Percentiles rank a stretch among this genome's conserved stretches.
These are phyloP conservation scores for Neogale vison DNA, from an alignment of 2,113 vertebrate genomes.

Conservation along the genomic window DNA sequence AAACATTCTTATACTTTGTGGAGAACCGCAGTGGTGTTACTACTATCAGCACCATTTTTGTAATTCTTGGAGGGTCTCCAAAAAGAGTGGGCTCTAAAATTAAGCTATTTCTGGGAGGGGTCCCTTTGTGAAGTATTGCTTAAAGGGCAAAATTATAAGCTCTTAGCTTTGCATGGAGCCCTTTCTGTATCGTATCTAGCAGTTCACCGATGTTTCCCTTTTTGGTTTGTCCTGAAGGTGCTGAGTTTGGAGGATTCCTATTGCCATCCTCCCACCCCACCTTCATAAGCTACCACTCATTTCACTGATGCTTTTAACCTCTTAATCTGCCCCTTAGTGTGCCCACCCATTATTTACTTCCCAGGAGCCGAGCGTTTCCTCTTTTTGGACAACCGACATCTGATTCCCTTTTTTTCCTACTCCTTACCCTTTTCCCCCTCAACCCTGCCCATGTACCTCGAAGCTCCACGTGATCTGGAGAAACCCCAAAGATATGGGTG, in stretches of 20 bases:
- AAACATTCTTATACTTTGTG: conserved; percentile 16
- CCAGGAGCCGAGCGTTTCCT: not conserved
- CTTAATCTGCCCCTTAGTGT: not conserved
- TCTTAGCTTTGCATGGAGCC: not conserved
- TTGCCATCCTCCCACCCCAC: not conserved
- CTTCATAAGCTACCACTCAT: not conserved
- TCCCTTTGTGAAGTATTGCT: not conserved
- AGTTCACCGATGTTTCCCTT: not conserved
- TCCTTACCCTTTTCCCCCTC: not conserved
- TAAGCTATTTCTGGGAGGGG: not conserved
- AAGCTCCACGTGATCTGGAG: not conserved
- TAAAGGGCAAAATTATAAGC: not conserved
- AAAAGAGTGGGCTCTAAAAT: not conserved
- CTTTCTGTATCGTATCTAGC: not conserved
- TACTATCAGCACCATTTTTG: not conserved
- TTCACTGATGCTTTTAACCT: not conserved
- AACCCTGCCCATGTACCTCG: not conserved
- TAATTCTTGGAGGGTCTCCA: not conserved
- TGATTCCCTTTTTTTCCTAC: not conserved
- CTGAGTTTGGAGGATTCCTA: not conserved
- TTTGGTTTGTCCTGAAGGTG: not conserved
- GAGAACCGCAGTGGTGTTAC: not conserved
- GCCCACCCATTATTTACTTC: not conserved
- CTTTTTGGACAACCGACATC: not conserved
- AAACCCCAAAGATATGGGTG: not conserved